Percentiles rank a stretch among this genome's conserved stretches.
These are phyloP conservation scores for Syrmaticus mikado DNA, from an alignment of 2,113 vertebrate genomes.

Conservation along the genomic window DNA sequence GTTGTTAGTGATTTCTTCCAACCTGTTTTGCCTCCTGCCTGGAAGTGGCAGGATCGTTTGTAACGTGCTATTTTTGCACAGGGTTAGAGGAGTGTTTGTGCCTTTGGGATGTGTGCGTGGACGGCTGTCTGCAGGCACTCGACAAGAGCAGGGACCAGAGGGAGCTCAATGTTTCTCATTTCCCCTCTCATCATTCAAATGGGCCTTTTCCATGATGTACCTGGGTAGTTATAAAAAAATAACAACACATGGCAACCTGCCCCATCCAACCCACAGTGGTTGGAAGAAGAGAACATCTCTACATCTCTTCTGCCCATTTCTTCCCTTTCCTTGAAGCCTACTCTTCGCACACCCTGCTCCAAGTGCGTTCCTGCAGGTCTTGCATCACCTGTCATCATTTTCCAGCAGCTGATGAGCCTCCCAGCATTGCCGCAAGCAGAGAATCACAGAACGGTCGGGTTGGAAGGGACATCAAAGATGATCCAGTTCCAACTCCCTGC, in stretches of 20 bases:
- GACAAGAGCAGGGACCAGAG: not conserved
- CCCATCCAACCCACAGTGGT: not conserved
- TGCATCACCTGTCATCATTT: not conserved
- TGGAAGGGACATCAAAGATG: no score
- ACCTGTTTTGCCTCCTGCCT: not conserved
- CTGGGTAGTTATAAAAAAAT: not conserved
- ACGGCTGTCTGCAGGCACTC: not conserved
- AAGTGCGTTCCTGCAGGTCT: not conserved
- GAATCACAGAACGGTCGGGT: no score
- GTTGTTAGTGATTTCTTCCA: not conserved
- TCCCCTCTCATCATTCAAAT: not conserved
- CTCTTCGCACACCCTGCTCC: not conserved
- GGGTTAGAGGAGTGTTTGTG: not conserved
- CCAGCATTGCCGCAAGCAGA: not conserved
- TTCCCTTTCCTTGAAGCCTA: not conserved
- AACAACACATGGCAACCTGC: not conserved
- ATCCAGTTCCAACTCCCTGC: no score
- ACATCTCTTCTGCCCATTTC: not conserved
- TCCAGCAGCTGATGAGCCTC: rapidly evolving
- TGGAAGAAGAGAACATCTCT: not conserved
- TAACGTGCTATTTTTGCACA: not conserved
- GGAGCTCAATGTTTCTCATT: not conserved
- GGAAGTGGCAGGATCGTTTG: not conserved
- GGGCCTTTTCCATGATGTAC: not conserved
- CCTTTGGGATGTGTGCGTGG: not conserved